Conservation (phyloP, 2,888 invertebrate species). For the Cosmorhoe ocellata region DNA sequence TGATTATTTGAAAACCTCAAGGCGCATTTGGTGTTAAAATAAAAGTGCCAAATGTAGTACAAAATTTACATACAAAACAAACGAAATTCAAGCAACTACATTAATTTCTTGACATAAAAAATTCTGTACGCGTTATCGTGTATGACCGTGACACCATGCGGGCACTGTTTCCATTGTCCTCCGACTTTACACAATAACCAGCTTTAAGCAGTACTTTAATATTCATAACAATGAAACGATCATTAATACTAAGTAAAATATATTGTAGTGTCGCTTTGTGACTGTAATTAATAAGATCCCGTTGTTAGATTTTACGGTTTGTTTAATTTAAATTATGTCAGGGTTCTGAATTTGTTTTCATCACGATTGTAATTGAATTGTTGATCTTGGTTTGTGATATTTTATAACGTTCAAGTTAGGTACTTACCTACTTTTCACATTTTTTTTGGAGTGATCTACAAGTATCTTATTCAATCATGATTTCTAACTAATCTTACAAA, state of each 20-base stretch:
- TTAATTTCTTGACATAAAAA: slow-evolving; percentile 43
- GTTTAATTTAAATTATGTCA: background rate
- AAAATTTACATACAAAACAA: slow-evolving; percentile 24
- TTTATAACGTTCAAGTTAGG: too few relatives aligned
- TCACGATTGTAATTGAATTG: too few relatives aligned
- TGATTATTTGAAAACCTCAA: too few relatives aligned
- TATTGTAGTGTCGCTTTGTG: slow-evolving; percentile 10
- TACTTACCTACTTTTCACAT: too few relatives aligned
- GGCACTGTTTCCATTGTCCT: slow-evolving; percentile 53
- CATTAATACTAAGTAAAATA: slow-evolving; percentile 2
- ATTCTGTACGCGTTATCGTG: slow-evolving; percentile 54
- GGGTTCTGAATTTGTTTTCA: too few relatives aligned
- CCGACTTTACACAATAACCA: slow-evolving; percentile 21
- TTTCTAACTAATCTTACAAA: too few relatives aligned
- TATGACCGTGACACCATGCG: slow-evolving; percentile 62
- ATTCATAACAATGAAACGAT: slow-evolving; percentile 12
- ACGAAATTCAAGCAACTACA: slow-evolving; percentile 42
- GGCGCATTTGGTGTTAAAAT: background rate
- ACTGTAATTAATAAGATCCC: slow-evolving; percentile 1
- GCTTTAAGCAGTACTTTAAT: background rate
- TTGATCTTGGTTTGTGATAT: too few relatives aligned
- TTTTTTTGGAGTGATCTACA: too few relatives aligned
- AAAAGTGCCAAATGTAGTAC: slow-evolving; percentile 4
- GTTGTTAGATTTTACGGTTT: background rate
- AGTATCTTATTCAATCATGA: too few relatives aligned